Conservation (phyloP, 1,140 invertebrate genomes). For the Philopotamus ludificatus region DNA sequence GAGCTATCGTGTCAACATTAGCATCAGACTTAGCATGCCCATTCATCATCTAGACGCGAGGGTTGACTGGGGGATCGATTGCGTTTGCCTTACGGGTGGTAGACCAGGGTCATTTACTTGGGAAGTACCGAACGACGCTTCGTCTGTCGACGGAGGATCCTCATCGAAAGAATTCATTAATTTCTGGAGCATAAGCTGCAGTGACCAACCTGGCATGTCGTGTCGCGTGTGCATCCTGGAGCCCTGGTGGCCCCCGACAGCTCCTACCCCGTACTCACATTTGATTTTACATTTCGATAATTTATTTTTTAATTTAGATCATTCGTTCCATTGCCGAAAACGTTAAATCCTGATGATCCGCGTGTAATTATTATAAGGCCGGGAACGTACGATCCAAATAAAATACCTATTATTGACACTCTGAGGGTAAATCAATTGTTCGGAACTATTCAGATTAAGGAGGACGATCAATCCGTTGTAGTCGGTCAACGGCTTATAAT, state of each 20-base stretch:
- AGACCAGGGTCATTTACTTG: too few species aligned
- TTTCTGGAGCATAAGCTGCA: neutral
- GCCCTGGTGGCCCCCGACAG: too few species aligned
- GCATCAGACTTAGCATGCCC: too few species aligned
- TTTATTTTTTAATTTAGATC: neutral
- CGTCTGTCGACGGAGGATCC: constrained; percentile 43
- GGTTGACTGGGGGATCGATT: too few species aligned
- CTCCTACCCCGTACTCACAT: neutral
- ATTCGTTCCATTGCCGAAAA: constrained; percentile 41
- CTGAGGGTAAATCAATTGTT: constrained; percentile 45
- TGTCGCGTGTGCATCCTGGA: too few species aligned
- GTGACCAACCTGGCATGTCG: neutral
- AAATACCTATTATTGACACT: constrained; percentile 45
- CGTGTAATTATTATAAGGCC: constrained; percentile 54
- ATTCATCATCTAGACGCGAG: too few species aligned
- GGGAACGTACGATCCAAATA: constrained; percentile 50
- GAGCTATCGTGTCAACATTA: too few species aligned
- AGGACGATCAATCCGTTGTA: constrained; percentile 39
- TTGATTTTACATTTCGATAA: neutral
- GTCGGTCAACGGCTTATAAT: constrained; percentile 40
- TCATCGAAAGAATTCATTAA: neutral
- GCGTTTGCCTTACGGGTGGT: too few species aligned
- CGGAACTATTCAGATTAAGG: constrained; percentile 19
- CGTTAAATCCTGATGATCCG: constrained; percentile 48
- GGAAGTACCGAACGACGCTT: constrained; percentile 48